Evolutionary conservation across 2,797 vertebrate species (phyloP), one percentile per base, ranked within the genome.

Genomic region (Gymnoscopelus braueri): DNA sequence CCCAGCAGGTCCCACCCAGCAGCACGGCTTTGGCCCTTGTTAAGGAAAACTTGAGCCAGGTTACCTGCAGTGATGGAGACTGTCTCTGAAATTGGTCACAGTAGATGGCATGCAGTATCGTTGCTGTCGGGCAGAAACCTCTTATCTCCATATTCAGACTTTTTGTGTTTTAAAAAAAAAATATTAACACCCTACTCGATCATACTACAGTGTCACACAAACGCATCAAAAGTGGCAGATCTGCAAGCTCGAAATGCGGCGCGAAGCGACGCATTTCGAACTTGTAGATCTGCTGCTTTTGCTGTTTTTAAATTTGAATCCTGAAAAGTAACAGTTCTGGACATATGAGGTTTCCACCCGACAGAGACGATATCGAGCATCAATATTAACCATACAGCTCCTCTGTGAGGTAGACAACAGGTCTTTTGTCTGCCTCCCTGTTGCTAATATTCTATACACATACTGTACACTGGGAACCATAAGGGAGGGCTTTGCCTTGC

Each of bases 81-180:
- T 67, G 39, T 80, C 78, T 87, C 68, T 86, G 26, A 3, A 88
- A 89, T 87, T 90, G 82, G 85, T 84, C 85, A 81, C 83, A 82
- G 86, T 1, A 53, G 77, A 84, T 87, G 19, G 65, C 19, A 47
- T 67, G 47, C 69, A 29, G 2, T 29, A 29, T 29, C 26, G 26
- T 29, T 4, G 26, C 26, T 3, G 26, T 29, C 26, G 26, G 26
- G 26, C 3, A 29, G 26, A 29, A 29, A 29, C 26, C 26, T 3
- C 26, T 29, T 29, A 29, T 29, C 26, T 29, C 26, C 26, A 29
- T 4, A 29, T 29, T 29, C 26, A 0, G 2, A 29, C 26, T 29
- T 29, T 29, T 29, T 29, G 2, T 29, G 26, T 29, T 29, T 29
- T 3, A 29, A 29, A n/a, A n/a, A n/a, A n/a, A n/a, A n/a, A n/a